Evolutionary conservation across 2,113 vertebrate genomes (phyloP), one percentile per base, ranked within the genome.

Genomic region (Montifringilla adamsi): DNA sequence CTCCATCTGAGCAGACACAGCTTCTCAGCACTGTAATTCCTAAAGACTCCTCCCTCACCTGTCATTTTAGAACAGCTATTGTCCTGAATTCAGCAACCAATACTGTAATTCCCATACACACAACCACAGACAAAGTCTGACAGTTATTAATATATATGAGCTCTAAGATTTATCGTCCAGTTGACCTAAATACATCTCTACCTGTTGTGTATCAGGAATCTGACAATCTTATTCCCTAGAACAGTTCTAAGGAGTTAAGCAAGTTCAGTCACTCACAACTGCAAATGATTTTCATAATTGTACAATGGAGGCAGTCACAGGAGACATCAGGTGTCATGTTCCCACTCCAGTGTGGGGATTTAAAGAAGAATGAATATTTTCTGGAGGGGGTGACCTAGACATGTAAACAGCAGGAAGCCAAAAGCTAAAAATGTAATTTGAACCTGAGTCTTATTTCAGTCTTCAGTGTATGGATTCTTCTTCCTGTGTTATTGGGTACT

Each of bases 101-200:
- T 49, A 72, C 50, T 15, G 4, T 73, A 92, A 90, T 90, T 90
- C 79, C 80, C 75, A 94, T 43, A 79, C n/a, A 78, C 84, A 69
- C 66, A 56, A 70, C n/a, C 53, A 74, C 53, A 58, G 52, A 64
- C 49, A 63, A 91, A 79, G 76, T 66, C 90, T 96, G 85, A 84
- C 58, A 84, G 59, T 95, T 66, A 82, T 96, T 82, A 96, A 91
- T 90, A 91, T 47, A 88, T 66, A 93, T 60, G 77, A 95, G 73
- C 52, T 79, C 31, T 58, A 90, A 39, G 59, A 89, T 84, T 96
- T 82, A 93, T 86, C 59, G 80, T 91, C 75, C 37, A 68, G 82
- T 23, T 97, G 92, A 96, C 89, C 89, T 93, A 95, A 95, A 96
- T 91, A 95, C 72, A 88, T 55, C 82, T 87, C 72, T 67, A 95